Evolutionary conservation across 2,888 invertebrate genomes (phyloP), one percentile per base, ranked within the genome.

Genomic region (Thymelicus acteon): DNA sequence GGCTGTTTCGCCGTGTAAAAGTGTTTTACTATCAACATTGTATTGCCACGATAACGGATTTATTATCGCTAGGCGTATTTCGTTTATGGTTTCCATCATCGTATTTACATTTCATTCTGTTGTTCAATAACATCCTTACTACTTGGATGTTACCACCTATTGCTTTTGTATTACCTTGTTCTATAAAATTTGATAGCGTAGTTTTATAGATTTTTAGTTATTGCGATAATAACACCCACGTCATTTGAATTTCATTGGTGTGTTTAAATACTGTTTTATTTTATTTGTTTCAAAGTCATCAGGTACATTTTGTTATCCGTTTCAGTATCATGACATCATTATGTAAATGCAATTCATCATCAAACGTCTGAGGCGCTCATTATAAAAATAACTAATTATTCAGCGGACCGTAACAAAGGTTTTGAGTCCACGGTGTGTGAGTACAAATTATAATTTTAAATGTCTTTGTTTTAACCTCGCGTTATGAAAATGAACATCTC

Each of bases 371-470:
- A 68, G 67, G 64, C 67, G 65, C 60, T 58, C 63, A 73, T 72
- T 72, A 73, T 73, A 71, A 73, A 75, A 74, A 74, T 60, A 73
- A 73, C 66, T 72, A 75, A 73, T 73, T 67, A 70, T 70, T 64
- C 70, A 70, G 65, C 69, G 60, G 62, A 62, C 74, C 69, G 71
- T 74, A 76, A 75, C 74, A 69, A 72, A 69, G 72, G 72, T 73
- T 74, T 70, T 69, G 71, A 60, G 66, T 74, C 47, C 67, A 62
- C 74, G 72, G 71, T 74, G 72, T 76, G 74, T 73, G 73, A 74
- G 72, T 73, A 67, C 47, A 63, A 75, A 77, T 87, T 86, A 85
- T 84, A 86, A 83, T 82, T 86, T 85, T 82, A 83, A 86, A 85
- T 83, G 75, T 79, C 82, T 81, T 82, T 81, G 81, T 82, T 80